Percentiles rank a stretch among this genome's conserved stretches.
These are phyloP conservation scores for Eupsilia transversa DNA, from an alignment of 2,888 invertebrate species.

Conservation along the genomic window DNA sequence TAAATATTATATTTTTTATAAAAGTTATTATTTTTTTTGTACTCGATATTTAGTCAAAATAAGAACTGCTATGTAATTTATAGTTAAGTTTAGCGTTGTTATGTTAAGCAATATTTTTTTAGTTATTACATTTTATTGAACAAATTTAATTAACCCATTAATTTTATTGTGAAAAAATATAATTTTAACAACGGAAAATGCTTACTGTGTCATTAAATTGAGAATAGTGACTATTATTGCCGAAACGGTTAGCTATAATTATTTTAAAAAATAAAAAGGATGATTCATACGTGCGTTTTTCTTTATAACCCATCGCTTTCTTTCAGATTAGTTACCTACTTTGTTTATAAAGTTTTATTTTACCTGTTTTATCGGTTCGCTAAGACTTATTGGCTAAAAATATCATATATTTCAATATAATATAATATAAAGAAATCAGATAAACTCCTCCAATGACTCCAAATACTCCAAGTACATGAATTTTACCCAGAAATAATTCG, in stretches of 20 bases:
- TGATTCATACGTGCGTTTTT: constrained; percentile 87
- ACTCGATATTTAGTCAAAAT: constrained; percentile 84
- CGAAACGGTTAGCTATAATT: constrained; percentile 91
- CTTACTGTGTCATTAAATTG: constrained; percentile 89
- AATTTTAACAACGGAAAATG: constrained; percentile 89
- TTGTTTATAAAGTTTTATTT: neutral
- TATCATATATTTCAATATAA: neutral
- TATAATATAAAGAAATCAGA: neutral
- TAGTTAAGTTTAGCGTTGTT: constrained; percentile 87
- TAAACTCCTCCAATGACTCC: no score
- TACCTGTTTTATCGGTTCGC: neutral
- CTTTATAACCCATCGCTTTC: constrained; percentile 55
- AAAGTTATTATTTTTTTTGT: constrained; percentile 88
- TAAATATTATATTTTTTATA: constrained; percentile 89
- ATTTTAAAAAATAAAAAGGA: constrained; percentile 91
- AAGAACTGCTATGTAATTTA: constrained; percentile 85
- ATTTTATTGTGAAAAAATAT: constrained; percentile 74
- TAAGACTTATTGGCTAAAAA: no score
- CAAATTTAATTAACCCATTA: constrained; percentile 84
- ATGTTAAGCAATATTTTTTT: constrained; percentile 82
- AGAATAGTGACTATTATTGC: constrained; percentile 90
- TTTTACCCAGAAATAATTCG: neutral
- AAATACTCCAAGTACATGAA: neutral
- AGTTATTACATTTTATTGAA: constrained; percentile 82
- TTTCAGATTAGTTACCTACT: neutral